Conservation (phyloP, 2,797 vertebrate species). For the Amazona ochrocephala region DNA sequence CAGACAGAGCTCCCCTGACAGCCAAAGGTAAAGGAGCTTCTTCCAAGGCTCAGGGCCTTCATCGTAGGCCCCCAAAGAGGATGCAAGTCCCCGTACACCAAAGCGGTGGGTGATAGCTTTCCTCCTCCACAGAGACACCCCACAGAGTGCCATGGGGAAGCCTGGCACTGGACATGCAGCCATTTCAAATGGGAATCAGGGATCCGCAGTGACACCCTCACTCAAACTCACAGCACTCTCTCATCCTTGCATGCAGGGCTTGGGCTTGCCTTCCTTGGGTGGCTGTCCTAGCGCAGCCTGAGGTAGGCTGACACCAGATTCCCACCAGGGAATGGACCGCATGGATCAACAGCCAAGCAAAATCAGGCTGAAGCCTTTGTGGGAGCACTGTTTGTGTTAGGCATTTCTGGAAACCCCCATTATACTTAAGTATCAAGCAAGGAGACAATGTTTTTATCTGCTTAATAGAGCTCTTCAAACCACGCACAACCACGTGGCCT, state of each 20-base stretch:
- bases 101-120: not conserved
- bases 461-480: not conserved
- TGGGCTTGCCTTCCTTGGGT: not conserved
- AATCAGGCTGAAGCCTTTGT: not conserved
- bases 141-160: not conserved
- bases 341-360: not conserved
- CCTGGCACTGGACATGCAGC: not conserved
- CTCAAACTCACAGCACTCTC: not conserved
- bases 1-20: not conserved
- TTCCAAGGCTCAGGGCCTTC: not conserved
- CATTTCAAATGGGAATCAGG: not conserved
- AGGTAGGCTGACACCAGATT: not conserved
- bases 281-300: not conserved
- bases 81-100: not conserved
- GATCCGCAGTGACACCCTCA: not conserved
- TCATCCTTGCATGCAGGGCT: fast-evolving
- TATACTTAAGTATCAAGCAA: not conserved
- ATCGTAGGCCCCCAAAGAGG: not conserved
- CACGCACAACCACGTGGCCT: not conserved
- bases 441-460: not conserved
- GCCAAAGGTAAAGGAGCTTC: not conserved
- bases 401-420: not conserved
- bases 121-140: not conserved
- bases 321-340: not conserved
- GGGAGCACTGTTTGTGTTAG: not conserved